Evolutionary conservation across 2,797 vertebrate genomes (phyloP), one percentile per base, ranked within the genome.

Genomic region (Chrysocyon brachyurus): DNA sequence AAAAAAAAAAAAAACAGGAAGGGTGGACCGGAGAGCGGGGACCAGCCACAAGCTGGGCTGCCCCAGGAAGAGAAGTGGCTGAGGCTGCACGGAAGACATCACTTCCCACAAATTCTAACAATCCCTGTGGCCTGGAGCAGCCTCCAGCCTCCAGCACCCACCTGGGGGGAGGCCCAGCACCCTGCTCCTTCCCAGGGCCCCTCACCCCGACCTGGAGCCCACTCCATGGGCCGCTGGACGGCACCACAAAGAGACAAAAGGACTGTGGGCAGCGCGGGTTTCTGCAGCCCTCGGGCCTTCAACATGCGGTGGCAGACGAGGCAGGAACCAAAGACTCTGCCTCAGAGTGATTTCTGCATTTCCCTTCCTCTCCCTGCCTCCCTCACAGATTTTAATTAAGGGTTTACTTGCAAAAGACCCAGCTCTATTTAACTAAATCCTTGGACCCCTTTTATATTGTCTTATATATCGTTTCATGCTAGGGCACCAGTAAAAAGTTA

Each of bases 371-470:
- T 21, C 49, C 75, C 46, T 24, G 33, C 93, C 93, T 87, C 93
- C 82, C 86, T 36, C 63, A 1, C 66, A 5, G 94, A 95, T 52
- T 94, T 93, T 97, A 98, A 97, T 98, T 94, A 98, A 97, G 90
- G 97, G 95, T 97, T 97, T 97, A 12, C 97, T 98, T 96, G 87
- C 96, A 86, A 57, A 93, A 97, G 94, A 95, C 82, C 49, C n/a
- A 85, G 87, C 33, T 98, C 87, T 94, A 64, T 92, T 92, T 97
- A 88, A 97, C 91, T 28, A 81, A 96, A 95, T 96, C 91, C 91
- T 98, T 88, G 91, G 97, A 68, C 97, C 97, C 88, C 72, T 96
- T 95, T 97, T 93, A 96, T 64, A 94, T 61, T 89, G 97, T 96
- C 97, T 96, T 61, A 52, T 16, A 78, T 56, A 59, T 87, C 26